phyloP scores from a whole-genome alignment of 2,113 vertebrate genomes.

The Pseudorectes ferrugineus region DNA sequence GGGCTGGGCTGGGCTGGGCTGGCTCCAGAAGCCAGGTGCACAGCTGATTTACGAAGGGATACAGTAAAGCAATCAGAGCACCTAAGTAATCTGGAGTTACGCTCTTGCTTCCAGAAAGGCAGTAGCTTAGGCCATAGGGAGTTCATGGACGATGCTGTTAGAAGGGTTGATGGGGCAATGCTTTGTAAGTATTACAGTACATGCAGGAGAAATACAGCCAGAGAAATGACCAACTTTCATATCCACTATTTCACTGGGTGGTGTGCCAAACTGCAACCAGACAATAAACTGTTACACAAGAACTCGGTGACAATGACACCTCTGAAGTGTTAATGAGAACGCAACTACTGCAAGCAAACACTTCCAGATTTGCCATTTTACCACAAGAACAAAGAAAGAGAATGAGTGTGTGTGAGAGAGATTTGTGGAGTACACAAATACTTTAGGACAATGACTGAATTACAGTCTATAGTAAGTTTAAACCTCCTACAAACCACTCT shows the following conservation, averaged over 20 bases:
- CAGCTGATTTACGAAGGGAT: constrained; percentile 3
- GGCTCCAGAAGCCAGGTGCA: background rate
- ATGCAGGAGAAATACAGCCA: constrained; percentile 13
- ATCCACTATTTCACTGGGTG: constrained; percentile 36
- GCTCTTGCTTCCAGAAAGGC: background rate
- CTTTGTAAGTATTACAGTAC: background rate
- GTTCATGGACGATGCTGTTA: constrained; percentile 11
- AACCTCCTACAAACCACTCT: background rate
- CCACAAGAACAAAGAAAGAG: constrained; percentile 2
- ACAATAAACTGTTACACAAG: constrained; percentile 34
- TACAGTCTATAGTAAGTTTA: constrained; percentile 3
- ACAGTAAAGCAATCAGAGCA: background rate
- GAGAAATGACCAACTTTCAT: constrained; percentile 33
- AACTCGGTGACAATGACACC: background rate
- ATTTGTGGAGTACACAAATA: background rate
- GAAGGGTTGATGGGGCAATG: background rate
- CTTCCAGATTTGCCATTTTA: constrained; percentile 5
- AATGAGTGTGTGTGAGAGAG: background rate
- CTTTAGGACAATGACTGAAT: constrained; percentile 6
- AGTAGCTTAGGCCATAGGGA: background rate
- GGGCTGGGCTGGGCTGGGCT: background rate
- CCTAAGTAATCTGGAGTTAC: background rate
- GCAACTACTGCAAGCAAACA: background rate
- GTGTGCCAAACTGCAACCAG: constrained; percentile 51
- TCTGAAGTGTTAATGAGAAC: background rate